Base-by-base conservation (phyloP, 2,888 invertebrate genomes). In the Taphrorychus bicolor region DNA sequence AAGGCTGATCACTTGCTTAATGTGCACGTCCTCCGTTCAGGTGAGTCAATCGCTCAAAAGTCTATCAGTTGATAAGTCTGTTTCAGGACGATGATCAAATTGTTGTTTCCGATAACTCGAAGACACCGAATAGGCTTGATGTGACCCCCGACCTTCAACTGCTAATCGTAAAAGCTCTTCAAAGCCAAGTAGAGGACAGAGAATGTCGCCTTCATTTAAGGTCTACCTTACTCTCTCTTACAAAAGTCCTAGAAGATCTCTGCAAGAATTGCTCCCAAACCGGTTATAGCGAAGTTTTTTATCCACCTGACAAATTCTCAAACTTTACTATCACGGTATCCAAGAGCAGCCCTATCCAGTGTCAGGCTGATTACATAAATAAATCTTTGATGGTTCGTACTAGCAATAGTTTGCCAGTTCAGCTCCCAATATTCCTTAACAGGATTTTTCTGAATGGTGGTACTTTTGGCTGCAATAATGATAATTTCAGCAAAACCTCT, bases 131-230 rank as follows among this genome's bases (percentile, higher is more conserved):
- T n/a, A n/a, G n/a, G n/a, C n/a, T n/a, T n/a, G n/a, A n/a, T n/a
- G n/a, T n/a, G n/a, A n/a, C n/a, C n/a, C n/a, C n/a, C n/a, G n/a
- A n/a, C n/a, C n/a, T n/a, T n/a, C n/a, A n/a, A n/a, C n/a, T n/a
- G n/a, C n/a, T n/a, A n/a, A n/a, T n/a, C n/a, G n/a, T n/a, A n/a
- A n/a, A n/a, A n/a, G n/a, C n/a, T n/a, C 24, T 58, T 3, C 52
- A 63, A 54, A 23, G 21, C 14, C 64, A 64, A 18, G 23, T 23
- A 1, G 59, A 59, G 42, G 64, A 60, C 1, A 24, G 23, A 7
- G 40, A 64, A 22, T 64, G 48, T 41, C 52, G 54, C 14, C 17
- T 16, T 48, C 68, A 63, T 11, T n/a, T 68, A 14, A 59, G 53
- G 24, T 53, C 59, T 32, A 59, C 59, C 2, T 24, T 64, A 9